Evolutionary conservation across 2,888 invertebrate genomes (phyloP), one percentile per base, ranked within the genome.

Genomic region (Noctua pronuba): DNA sequence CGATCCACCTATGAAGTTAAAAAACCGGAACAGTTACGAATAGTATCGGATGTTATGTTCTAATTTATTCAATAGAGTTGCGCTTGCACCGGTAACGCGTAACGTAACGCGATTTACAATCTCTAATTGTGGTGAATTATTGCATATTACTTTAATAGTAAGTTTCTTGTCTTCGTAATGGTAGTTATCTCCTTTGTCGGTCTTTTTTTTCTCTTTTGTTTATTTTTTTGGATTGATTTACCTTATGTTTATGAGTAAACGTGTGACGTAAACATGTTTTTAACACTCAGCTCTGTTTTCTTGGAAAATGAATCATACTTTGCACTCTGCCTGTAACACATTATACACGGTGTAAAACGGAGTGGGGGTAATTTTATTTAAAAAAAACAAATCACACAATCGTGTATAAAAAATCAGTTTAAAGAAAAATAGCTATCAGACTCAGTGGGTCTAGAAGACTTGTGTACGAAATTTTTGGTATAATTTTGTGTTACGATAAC

Each of bases 41-140:
- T 89, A 86, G 31, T 83, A 90, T 90, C 87, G 87, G 85, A 89
- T 88, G 88, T 86, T 84, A 85, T 87, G 80, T 83, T 79, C 70
- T 84, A 72, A 86, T 86, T 71, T 84, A 86, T 88, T 84, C 85
- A 84, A 80, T 75, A 82, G 83, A 82, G 86, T 79, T 85, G 86
- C 90, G 88, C 85, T 60, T 77, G 84, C 84, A 66, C 80, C 78
- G 74, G 80, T 84, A 85, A 83, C 75, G 82, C 75, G 70, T 83
- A 86, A 84, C 82, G 75, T 86, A 66, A 85, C 78, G 75, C 87
- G 52, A 64, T 81, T 81, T 64, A 76, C 72, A 67, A 68, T 84
- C 72, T 84, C 60, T 86, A 78, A 78, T 75, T 80, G 69, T 76
- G 41, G 68, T 71, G 58, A 66, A 74, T 75, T 35, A 69, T 73